Conservation (phyloP, 2,113 vertebrate species). For the Larimichthys crocea region DNA sequence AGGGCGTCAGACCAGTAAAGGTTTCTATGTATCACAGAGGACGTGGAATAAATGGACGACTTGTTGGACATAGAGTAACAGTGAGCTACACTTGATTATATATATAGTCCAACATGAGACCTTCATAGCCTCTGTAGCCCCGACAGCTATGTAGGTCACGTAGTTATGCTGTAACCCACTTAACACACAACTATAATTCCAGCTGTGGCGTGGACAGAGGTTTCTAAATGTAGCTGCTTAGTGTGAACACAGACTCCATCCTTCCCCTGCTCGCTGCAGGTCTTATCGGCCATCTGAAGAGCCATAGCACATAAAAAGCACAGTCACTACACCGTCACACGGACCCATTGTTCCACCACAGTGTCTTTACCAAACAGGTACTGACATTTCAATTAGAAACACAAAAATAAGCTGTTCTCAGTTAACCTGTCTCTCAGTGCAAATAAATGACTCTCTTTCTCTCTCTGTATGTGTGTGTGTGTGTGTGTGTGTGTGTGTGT, state of each 20-base stretch:
- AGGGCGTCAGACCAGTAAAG: too few species aligned
- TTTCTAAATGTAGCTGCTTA: neutral
- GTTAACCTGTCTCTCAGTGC: slow-evolving; percentile 42
- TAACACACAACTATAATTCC: neutral
- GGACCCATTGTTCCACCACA: slow-evolving; percentile 30
- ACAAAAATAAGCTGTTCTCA: slow-evolving; percentile 13
- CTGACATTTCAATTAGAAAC: slow-evolving; percentile 58
- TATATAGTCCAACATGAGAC: too few species aligned
- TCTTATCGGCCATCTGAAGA: slow-evolving; percentile 45
- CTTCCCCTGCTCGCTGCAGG: neutral
- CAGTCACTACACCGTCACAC: slow-evolving; percentile 5
- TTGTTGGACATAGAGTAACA: too few species aligned
- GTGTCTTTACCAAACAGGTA: slow-evolving; percentile 25
- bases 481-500: slow-evolving; percentile 32
- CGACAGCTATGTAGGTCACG: too few species aligned
- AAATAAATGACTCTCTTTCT: slow-evolving; percentile 29
- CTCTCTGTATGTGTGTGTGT: neutral
- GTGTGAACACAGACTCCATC: neutral
- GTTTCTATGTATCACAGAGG: too few species aligned
- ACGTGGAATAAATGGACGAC: too few species aligned
- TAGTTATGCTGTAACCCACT: too few species aligned
- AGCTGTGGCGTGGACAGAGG: neutral
- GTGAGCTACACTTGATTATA: too few species aligned
- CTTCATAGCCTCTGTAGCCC: too few species aligned
- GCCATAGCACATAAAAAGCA: slow-evolving; percentile 24